A percentile compares a stretch with the other conserved stretches of the same genome.
Conservation (phyloP, 2,113 vertebrate genomes). For the Seriola dumerili region DNA sequence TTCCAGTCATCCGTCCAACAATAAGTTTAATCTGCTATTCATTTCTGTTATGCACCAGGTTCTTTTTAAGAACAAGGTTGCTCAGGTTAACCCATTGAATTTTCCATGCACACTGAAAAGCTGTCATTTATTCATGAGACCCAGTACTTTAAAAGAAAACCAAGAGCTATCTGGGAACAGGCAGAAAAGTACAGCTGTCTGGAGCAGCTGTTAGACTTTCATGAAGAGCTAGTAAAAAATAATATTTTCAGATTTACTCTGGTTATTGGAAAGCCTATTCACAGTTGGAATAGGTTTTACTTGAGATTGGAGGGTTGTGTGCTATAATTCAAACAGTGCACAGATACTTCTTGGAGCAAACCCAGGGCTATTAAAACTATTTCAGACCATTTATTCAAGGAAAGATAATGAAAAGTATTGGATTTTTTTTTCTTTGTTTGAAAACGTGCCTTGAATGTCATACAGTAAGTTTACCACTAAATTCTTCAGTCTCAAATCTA, state of each 20-base stretch:
- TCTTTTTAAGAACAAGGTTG: conserved; percentile 28
- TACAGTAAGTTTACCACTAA: neutral
- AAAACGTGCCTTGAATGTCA: conserved; percentile 4
- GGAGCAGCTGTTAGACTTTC: conserved; percentile 35
- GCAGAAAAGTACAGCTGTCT: conserved; percentile 50
- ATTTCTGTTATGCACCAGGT: neutral
- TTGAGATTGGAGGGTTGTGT: neutral
- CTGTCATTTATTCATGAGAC: conserved; percentile 59
- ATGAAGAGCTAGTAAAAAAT: conserved; percentile 31
- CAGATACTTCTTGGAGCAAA: conserved; percentile 7
- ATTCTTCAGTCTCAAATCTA: conserved; percentile 6
- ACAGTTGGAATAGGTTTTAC: neutral
- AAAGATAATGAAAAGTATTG: conserved; percentile 17
- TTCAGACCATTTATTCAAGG: conserved; percentile 30
- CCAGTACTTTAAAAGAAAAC: conserved; percentile 30
- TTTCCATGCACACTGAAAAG: conserved; percentile 28
- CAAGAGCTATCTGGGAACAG: conserved; percentile 22
- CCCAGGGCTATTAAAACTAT: conserved; percentile 40
- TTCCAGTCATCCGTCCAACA: neutral
- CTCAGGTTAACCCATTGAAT: conserved; percentile 17
- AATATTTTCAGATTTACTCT: conserved; percentile 31
- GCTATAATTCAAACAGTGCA: conserved; percentile 1
- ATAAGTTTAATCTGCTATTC: neutral
- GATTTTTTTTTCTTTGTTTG: neutral
- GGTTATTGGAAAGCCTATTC: conserved; percentile 12